These are phyloP conservation scores for Thamnophis elegans DNA, from an alignment of 2,797 vertebrate species.

Conservation along the genomic window DNA sequence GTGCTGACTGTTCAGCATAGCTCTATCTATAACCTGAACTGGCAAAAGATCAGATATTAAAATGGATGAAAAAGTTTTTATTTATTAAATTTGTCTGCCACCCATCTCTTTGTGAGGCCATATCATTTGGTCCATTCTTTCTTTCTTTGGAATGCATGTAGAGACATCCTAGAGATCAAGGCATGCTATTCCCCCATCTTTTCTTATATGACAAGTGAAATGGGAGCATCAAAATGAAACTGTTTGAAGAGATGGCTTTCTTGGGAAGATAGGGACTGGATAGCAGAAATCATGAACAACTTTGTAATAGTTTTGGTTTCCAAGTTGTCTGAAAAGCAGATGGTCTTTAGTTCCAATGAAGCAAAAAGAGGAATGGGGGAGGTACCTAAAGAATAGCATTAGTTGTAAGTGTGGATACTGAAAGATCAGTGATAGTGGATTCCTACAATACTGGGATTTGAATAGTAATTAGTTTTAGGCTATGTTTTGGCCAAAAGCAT, in stretches of 20 bases:
- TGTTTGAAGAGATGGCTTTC: neutral
- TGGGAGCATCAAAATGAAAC: neutral
- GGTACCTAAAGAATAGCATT: neutral
- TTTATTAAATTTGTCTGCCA: neutral
- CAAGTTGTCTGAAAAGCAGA: neutral
- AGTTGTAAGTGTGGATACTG: neutral
- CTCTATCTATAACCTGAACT: neutral
- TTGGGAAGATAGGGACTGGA: neutral
- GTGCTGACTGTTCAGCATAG: neutral
- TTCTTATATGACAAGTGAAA: neutral
- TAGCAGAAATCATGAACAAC: neutral
- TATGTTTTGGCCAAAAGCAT: neutral
- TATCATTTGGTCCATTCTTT: neutral
- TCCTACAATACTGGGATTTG: neutral
- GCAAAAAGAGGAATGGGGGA: neutral
- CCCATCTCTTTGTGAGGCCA: neutral
- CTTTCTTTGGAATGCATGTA: neutral
- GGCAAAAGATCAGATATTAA: neutral
- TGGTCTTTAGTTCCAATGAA: neutral
- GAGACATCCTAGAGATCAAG: neutral
- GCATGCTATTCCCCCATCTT: neutral
- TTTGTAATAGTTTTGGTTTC: neutral
- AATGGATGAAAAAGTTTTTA: neutral
- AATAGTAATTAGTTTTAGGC: neutral
- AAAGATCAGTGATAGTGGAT: neutral